Conservation (phyloP, 1,140 invertebrate species). For the Drosophila pallidifrons region DNA sequence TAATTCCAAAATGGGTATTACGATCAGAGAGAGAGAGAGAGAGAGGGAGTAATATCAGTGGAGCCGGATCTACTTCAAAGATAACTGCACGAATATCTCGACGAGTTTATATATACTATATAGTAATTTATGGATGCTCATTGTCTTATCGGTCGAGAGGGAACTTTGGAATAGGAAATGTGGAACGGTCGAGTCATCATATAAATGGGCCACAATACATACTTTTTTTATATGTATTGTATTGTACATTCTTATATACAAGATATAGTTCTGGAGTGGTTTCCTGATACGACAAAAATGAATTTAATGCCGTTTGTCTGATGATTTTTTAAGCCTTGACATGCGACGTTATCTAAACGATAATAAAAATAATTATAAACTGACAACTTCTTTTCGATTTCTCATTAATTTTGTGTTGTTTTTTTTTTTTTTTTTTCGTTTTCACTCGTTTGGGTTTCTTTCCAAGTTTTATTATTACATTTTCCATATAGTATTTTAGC, state of each 20-base stretch:
- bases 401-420: slow-evolving; percentile 3
- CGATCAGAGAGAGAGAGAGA: too few relatives aligned
- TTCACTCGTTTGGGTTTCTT: slow-evolving; percentile 14
- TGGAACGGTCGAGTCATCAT: slow-evolving; percentile 26
- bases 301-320: slow-evolving; percentile 45
- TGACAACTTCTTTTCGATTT: slow-evolving; percentile 16
- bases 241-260: not conserved
- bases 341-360: slow-evolving; percentile 27
- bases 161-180: slow-evolving; percentile 46
- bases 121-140: slow-evolving; percentile 15
- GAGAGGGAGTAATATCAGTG: not conserved
- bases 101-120: not conserved
- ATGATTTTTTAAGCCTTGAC: slow-evolving; percentile 39
- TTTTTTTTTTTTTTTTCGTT: not conserved
- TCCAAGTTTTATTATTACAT: slow-evolving; percentile 31
- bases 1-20: not conserved
- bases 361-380: slow-evolving; percentile 34
- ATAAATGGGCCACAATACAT: slow-evolving; percentile 30
- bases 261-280: slow-evolving; percentile 1
- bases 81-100: slow-evolving; percentile 1
- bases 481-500: slow-evolving; percentile 37
- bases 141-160: slow-evolving; percentile 22
- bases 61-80: not conserved
- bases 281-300: slow-evolving; percentile 19
- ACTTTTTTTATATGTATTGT: slow-evolving; percentile 4